Conservation (phyloP, 2,113 vertebrate species). For the Triplophysa tibetana region DNA sequence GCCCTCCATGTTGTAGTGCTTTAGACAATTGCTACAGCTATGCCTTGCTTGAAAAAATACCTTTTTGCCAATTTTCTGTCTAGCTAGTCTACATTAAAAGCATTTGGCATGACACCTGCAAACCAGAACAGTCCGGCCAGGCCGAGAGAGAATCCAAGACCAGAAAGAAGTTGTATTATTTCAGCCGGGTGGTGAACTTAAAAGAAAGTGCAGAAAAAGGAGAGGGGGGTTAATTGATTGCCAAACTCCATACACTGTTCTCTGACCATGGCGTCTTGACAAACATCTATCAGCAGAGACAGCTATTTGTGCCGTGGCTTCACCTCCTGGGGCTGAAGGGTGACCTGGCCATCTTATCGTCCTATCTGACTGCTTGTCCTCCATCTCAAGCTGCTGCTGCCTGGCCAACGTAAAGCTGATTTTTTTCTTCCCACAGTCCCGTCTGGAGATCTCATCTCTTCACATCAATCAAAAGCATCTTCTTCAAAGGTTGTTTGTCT, state of each 20-base stretch:
- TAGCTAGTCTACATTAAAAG: no score
- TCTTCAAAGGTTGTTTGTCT: conserved; percentile 39
- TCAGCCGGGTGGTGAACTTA: not conserved
- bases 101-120: no score
- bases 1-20: not conserved
- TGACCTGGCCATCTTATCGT: conserved; percentile 61
- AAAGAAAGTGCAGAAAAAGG: conserved; percentile 24
- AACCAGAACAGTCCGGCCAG: no score
- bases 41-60: not conserved
- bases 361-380: conserved; percentile 51
- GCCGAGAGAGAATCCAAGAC: no score
- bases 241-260: conserved; percentile 58
- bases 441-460: conserved; percentile 57
- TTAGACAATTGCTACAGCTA: not conserved
- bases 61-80: no score
- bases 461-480: conserved; percentile 56
- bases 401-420: conserved; percentile 6
- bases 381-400: conserved; percentile 44
- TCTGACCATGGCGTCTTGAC: conserved; percentile 47
- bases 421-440: conserved; percentile 29
- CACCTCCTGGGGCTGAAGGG: conserved; percentile 46
- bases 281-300: conserved; percentile 63
- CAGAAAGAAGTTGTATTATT: no score
- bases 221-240: conserved; percentile 52
- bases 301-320: conserved; percentile 52